A percentile compares a stretch with the other conserved stretches of the same genome.
Conservation (phyloP, 1,140 invertebrate genomes). For the Chironomus striatipennis region DNA sequence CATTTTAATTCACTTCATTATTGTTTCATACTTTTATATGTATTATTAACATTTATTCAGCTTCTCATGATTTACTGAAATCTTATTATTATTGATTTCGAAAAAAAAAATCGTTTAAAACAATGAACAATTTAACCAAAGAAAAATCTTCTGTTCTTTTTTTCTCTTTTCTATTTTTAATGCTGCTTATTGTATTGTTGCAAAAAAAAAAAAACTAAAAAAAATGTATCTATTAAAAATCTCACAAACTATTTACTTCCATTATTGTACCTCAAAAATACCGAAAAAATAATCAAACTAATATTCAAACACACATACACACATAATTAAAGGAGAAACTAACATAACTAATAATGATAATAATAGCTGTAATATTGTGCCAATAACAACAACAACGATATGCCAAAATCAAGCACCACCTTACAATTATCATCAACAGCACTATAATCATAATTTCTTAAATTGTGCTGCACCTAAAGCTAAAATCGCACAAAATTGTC, state of each 20-base stretch:
- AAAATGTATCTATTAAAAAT: not conserved
- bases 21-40: not conserved
- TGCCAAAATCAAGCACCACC: not conserved
- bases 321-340: constrained; percentile 2
- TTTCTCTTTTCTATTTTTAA: not conserved
- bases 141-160: not conserved
- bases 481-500: constrained; percentile 40
- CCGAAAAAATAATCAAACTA: not conserved
- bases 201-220: not conserved
- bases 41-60: not conserved
- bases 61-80: no score
- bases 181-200: constrained; percentile 2
- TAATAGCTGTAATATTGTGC: not conserved
- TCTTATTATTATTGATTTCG: no score
- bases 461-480: constrained; percentile 39
- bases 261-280: not conserved
- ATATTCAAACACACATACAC: no score
- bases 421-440: constrained; percentile 17
- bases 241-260: not conserved
- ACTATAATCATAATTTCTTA: constrained; percentile 30
- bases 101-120: not conserved
- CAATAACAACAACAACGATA: not conserved
- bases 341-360: not conserved
- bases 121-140: not conserved
- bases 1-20: not conserved